phyloP scores from a whole-genome alignment of 2,888 invertebrate species.

The Agrotis puta region DNA sequence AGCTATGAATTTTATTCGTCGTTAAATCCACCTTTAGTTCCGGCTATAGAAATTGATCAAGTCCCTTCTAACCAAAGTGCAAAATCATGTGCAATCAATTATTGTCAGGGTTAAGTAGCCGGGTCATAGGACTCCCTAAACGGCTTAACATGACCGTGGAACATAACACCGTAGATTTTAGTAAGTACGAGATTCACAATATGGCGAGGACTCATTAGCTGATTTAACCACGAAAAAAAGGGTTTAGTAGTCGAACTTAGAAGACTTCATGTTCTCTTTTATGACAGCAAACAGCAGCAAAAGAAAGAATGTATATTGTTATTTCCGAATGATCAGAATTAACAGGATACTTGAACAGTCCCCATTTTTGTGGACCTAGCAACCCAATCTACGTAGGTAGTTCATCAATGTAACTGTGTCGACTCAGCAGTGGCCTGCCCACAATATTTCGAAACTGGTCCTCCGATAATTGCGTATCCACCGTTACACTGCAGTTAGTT shows the following conservation, averaged over 20 bases:
- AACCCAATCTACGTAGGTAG: background rate
- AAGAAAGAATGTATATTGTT: too few species aligned
- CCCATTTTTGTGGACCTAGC: background rate
- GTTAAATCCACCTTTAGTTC: background rate
- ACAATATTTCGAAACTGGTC: constrained; percentile 63
- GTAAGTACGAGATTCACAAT: too few species aligned
- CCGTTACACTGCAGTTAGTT: constrained; percentile 65
- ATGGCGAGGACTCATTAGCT: too few species aligned
- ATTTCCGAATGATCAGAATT: background rate
- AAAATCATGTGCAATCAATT: background rate
- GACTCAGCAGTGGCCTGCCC: constrained; percentile 1
- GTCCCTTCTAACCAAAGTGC: background rate
- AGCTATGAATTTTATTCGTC: background rate
- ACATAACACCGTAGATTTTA: too few species aligned
- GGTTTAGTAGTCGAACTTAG: too few species aligned
- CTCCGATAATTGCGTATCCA: constrained; percentile 54
- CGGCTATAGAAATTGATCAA: background rate
- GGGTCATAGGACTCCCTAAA: too few species aligned
- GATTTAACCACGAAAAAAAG: too few species aligned
- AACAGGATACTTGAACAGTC: background rate
- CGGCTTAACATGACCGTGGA: too few species aligned
- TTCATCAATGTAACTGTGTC: background rate
- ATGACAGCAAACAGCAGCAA: too few species aligned
- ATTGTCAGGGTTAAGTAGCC: background rate
- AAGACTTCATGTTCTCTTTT: too few species aligned